These are phyloP conservation scores for Hemicentrotus pulcherrimus DNA, from an alignment of 35 echinoderm and acorn worm genomes.

Conservation along the genomic window DNA sequence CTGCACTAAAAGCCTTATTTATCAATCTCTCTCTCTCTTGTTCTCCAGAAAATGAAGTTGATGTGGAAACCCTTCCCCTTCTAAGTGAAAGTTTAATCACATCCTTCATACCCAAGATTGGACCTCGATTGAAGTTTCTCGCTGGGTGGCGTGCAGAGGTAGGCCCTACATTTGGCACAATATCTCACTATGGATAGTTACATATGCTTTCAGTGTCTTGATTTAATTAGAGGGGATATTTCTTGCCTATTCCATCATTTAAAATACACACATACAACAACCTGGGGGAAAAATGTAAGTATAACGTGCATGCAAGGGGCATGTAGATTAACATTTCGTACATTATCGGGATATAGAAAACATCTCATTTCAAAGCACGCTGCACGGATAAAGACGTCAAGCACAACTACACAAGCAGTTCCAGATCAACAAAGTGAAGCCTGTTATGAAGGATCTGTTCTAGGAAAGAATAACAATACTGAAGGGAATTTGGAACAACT, in stretches of 20 bases:
- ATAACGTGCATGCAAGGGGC: neutral
- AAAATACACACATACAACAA: neutral
- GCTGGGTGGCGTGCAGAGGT: constrained; percentile 43
- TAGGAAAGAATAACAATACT: neutral
- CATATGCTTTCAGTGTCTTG: neutral
- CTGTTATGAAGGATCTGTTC: neutral
- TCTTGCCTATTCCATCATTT: neutral
- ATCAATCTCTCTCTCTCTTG: neutral
- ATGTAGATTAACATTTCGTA: constrained; percentile 8
- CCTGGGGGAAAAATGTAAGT: neutral
- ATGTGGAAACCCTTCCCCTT: neutral
- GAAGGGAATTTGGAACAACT: neutral
- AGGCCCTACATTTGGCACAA: neutral
- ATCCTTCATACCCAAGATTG: constrained; percentile 42
- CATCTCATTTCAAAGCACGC: constrained; percentile 17
- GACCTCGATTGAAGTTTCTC: constrained; percentile 37
- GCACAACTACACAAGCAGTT: neutral
- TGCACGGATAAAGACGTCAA: neutral
- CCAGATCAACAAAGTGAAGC: neutral
- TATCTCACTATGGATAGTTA: neutral
- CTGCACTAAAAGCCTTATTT: neutral
- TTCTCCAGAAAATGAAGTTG: neutral
- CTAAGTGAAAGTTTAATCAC: neutral
- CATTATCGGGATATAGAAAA: constrained; percentile 13
- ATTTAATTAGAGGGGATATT: neutral